phyloP scores from a whole-genome alignment of 2,113 vertebrate genomes.

The Trachemys scripta region DNA sequence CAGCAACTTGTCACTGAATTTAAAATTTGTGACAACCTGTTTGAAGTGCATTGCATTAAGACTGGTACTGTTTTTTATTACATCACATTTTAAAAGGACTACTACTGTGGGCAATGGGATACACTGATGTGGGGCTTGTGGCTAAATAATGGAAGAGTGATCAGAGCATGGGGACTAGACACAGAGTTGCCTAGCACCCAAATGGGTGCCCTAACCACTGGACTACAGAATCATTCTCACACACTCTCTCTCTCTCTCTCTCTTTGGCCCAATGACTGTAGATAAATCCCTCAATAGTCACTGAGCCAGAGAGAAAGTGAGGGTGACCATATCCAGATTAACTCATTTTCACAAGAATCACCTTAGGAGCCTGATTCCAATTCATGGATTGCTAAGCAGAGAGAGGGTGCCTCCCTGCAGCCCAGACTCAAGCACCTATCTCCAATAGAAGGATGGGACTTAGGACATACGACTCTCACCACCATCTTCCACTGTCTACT shows the following conservation, averaged over 20 bases:
- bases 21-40: constrained; percentile 52
- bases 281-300: background rate
- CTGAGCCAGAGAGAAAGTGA: background rate
- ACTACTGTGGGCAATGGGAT: background rate
- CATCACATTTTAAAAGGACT: constrained; percentile 37
- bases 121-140: background rate
- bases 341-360: background rate
- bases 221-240: background rate
- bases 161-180: background rate
- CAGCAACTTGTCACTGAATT: constrained; percentile 39
- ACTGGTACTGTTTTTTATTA: constrained; percentile 9
- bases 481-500: background rate
- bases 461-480: background rate
- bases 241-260: background rate
- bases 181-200: background rate
- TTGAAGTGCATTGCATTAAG: constrained; percentile 38
- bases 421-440: background rate
- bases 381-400: background rate
- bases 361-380: background rate
- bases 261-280: background rate
- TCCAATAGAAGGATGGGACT: background rate
- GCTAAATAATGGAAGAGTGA: background rate
- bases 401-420: background rate
- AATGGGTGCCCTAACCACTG: background rate
- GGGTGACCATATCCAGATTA: background rate